Base-by-base conservation (phyloP, 2,888 invertebrate species). In the Adelphocoris suturalis region DNA sequence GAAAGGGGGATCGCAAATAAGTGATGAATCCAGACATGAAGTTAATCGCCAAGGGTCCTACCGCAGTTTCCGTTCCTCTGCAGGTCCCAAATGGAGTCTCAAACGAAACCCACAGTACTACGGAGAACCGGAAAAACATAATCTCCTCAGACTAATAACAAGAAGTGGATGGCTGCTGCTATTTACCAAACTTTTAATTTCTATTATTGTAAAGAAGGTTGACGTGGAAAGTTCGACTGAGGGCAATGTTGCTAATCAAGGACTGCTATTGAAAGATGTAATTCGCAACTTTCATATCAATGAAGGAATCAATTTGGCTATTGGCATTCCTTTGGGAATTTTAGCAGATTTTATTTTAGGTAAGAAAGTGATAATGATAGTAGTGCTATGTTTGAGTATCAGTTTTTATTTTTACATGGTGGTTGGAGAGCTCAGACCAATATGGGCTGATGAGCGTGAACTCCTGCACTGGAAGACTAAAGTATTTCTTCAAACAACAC, bases 131-230 rank as follows among this genome's bases (percentile, higher is more conserved):
- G 37, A 37, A 7, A 37, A 37, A 37, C 37, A 37, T 52, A 52
- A 1, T 23, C 4, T 61, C 61, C 23, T 68, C 68, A 68, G 19
- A 23, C 68, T 68, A 19, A 68, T 68, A 80, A n/a, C 46, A 28
- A 46, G 37, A 14, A 80, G 78, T 47, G 78, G 78, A 47, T 80
- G 78, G 47, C 37, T 80, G 46, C 19, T 37, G 16, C 78, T 47
- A n/a, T 5, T 80, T 14, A 47, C 78, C 9, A 80, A 46, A 23
- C 68, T 68, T 68, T 23, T 68, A 12, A 19, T 68, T 7, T 19
- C 68, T 4, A 13, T 68, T 23, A 23, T 68, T 23, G 68, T 19
- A 13, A 13, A 68, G 27, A 68, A 68, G 23, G 23, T 68, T 23
- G 68, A 19, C 12, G 12, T 68, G 5, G 68, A 68, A 68, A 68